A percentile compares a stretch with the other conserved stretches of the same genome.
Evolutionary conservation across 2,113 vertebrate species (phyloP).

Genomic region (Odobenus rosmarus): DNA sequence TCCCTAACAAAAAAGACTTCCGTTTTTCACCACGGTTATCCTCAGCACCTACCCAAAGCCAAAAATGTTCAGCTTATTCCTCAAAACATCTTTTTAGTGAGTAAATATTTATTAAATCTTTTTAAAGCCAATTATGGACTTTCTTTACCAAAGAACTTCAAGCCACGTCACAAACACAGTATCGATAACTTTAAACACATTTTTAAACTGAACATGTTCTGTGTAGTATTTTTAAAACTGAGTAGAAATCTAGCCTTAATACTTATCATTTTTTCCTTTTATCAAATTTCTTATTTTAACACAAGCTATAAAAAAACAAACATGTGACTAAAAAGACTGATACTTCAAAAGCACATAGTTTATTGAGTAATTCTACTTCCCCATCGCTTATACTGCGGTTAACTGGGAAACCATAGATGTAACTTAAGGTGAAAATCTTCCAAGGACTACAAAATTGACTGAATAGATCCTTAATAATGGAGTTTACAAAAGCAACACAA

Average conservation of each 20-base stretch:
- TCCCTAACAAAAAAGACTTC: neutral
- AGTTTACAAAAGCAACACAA: neutral
- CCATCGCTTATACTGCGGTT: neutral
- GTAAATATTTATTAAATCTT: neutral
- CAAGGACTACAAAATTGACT: neutral
- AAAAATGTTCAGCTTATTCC: neutral
- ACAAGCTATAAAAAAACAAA: neutral
- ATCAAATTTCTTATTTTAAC: neutral
- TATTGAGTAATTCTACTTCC: neutral
- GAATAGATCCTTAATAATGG: neutral
- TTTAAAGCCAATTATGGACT: neutral
- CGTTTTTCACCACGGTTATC: neutral
- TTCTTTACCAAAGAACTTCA: slow-evolving; percentile 18
- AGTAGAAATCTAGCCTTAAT: slow-evolving; percentile 16
- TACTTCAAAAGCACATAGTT: neutral
- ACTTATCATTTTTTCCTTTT: neutral
- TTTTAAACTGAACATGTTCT: slow-evolving; percentile 17
- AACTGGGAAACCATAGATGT: neutral
- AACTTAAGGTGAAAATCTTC: neutral
- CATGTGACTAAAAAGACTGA: neutral
- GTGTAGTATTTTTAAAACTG: neutral
- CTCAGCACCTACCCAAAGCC: neutral
- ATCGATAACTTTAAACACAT: neutral
- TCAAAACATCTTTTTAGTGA: neutral
- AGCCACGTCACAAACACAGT: neutral